A percentile compares a stretch with the other conserved stretches of the same genome.
Evolutionary conservation across 2,888 invertebrate species (phyloP).

Genomic region (Boloria selene): DNA sequence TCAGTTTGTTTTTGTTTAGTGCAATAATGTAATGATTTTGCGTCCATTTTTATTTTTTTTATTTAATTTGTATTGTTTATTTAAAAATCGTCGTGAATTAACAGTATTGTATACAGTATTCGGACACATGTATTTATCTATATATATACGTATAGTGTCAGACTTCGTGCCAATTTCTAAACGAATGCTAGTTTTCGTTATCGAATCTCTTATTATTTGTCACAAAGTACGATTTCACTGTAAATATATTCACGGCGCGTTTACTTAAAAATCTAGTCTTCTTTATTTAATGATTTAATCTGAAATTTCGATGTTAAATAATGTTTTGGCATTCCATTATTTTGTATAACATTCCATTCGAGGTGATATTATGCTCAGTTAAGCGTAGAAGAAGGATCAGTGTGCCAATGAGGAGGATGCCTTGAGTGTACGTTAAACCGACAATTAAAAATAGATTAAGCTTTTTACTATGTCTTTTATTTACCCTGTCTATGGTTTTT

Average conservation of each 20-base stretch:
- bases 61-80: slow-evolving; percentile 44
- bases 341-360: slow-evolving; percentile 69
- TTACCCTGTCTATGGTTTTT: slow-evolving; percentile 30
- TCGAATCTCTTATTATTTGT: neutral
- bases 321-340: slow-evolving; percentile 68
- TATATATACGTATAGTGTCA: neutral
- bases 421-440: slow-evolving; percentile 81
- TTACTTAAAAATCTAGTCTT: slow-evolving; percentile 77
- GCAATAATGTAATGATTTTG: slow-evolving; percentile 80
- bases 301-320: slow-evolving; percentile 53
- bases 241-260: slow-evolving; percentile 67
- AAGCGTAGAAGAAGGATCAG: slow-evolving; percentile 60
- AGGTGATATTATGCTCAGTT: slow-evolving; percentile 62
- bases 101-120: slow-evolving; percentile 54
- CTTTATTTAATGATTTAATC: slow-evolving; percentile 62
- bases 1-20: slow-evolving; percentile 57
- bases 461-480: slow-evolving; percentile 70
- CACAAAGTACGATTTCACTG: slow-evolving; percentile 30
- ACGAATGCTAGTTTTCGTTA: no score
- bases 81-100: slow-evolving; percentile 62
- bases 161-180: no score
- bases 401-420: slow-evolving; percentile 80
- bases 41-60: slow-evolving; percentile 71
- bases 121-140: slow-evolving; percentile 64
- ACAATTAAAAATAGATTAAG: slow-evolving; percentile 81